Percentiles rank a stretch among this genome's conserved stretches.
These are phyloP conservation scores for Pachypanchax playfairii DNA, from an alignment of 2,113 vertebrate genomes.

Conservation along the genomic window DNA sequence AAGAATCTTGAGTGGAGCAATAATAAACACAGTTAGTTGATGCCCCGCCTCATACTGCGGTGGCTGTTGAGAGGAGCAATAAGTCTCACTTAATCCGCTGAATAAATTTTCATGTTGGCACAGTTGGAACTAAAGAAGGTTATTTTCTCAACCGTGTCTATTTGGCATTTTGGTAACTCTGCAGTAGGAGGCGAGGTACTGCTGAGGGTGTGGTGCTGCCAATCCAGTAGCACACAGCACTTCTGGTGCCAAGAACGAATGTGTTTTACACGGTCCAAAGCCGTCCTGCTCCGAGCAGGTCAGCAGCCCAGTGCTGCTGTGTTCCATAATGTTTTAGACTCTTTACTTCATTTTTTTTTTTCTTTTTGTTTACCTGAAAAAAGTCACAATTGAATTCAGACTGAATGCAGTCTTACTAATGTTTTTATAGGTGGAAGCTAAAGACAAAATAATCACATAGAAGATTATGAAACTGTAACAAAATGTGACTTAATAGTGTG, in stretches of 20 bases:
- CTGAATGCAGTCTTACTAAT: too few species aligned
- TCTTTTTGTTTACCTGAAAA: too few species aligned
- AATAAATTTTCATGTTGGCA: constrained; percentile 33
- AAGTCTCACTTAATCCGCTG: constrained; percentile 29
- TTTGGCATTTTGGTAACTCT: constrained; percentile 29
- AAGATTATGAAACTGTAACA: too few species aligned
- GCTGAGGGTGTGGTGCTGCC: constrained; percentile 30
- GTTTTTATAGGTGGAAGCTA: too few species aligned
- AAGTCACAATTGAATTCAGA: too few species aligned
- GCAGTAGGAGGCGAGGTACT: constrained; percentile 14
- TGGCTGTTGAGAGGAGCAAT: constrained; percentile 32
- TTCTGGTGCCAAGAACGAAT: constrained; percentile 26
- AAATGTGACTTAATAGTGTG: too few species aligned
- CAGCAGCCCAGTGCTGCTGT: neutral
- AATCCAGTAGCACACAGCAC: constrained; percentile 18
- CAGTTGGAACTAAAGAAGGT: constrained; percentile 25
- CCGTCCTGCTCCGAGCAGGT: constrained; percentile 7
- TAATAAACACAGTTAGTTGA: constrained; percentile 28
- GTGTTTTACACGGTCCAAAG: constrained; percentile 17
- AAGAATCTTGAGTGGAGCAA: constrained; percentile 24
- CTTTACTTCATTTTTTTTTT: too few species aligned
- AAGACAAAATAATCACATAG: too few species aligned
- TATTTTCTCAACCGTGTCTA: constrained; percentile 24
- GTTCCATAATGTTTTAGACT: neutral
- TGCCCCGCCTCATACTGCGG: constrained; percentile 10